Evolutionary conservation across 1,140 invertebrate species (phyloP).

Genomic region (Oscheius sp.): DNA sequence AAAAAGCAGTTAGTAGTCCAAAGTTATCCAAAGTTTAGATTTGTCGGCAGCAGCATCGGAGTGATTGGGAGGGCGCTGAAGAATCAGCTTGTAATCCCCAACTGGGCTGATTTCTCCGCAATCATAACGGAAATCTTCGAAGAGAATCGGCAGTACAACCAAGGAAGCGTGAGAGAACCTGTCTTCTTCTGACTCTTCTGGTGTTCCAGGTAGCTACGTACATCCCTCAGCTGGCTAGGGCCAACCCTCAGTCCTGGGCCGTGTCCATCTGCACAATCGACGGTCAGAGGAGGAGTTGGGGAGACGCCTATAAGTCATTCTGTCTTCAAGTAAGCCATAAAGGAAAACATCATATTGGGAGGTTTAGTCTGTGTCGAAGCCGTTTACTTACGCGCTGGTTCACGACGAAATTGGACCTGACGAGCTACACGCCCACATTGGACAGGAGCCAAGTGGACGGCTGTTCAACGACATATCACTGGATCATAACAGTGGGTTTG

Average conservation of each 20-base stretch:
- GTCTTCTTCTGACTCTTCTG: no score
- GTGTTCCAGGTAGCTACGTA: slow-evolving; percentile 59
- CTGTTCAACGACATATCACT: slow-evolving; percentile 94
- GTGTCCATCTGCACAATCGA: slow-evolving; percentile 65
- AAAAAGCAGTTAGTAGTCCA: no score
- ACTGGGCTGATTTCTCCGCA: slow-evolving; percentile 31
- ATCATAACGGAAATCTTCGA: slow-evolving; percentile 41
- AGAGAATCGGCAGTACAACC: slow-evolving; percentile 26
- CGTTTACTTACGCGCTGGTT: slow-evolving; percentile 89
- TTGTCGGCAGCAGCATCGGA: slow-evolving; percentile 33
- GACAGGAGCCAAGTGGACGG: slow-evolving; percentile 89
- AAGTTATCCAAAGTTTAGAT: slow-evolving; percentile 32
- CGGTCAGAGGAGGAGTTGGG: slow-evolving; percentile 61
- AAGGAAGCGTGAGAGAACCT: no score
- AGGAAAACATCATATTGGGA: no score
- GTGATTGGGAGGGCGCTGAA: slow-evolving; percentile 43
- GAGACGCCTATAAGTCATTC: slow-evolving; percentile 52
- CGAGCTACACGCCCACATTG: slow-evolving; percentile 74
- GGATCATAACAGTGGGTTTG: slow-evolving; percentile 80
- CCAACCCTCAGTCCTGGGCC: slow-evolving; percentile 63
- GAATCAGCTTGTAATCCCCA: slow-evolving; percentile 42
- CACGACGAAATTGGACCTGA: slow-evolving; percentile 82
- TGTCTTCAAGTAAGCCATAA: slow-evolving; percentile 45
- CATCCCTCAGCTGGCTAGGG: slow-evolving; percentile 59
- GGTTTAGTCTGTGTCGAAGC: slow-evolving; percentile 68